Base-by-base conservation (phyloP, 2,888 invertebrate genomes). In the Crematogaster levior region DNA sequence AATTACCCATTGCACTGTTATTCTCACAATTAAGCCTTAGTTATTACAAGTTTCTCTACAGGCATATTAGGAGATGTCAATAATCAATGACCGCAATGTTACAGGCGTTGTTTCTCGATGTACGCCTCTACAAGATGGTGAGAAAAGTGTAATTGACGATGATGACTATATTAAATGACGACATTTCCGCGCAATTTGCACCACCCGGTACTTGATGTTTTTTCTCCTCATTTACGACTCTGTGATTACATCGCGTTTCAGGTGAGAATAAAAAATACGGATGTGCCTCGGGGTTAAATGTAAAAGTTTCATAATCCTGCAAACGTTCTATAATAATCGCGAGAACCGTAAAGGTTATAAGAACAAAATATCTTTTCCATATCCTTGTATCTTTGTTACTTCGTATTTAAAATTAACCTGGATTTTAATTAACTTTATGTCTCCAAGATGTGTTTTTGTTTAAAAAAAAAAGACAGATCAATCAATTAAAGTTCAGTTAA, bases 161-260 rank as follows among this genome's bases (percentile, higher is more conserved):
- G 77, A 82, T 82, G 66, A 77, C 61, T 58, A 10, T 77, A 82
- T 82, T 77, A 61, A 53, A 53, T 80, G 77, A 53, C 74, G 24
- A 60, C 80, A 58, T 68, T 58, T 48, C 70, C 60, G 66, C 43
- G 56, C 72, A 15, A 73, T 65, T 48, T 34, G 58, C 79, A 66
- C n/a, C 66, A 12, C 43, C 21, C 68, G 56, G 21, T 56, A 72
- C 46, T 70, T 46, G 46, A 46, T 12, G 18, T 18, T 43, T 34
- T 40, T 72, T 65, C 18, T 6, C 9, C 43, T 15, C 18, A 56
- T 56, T 77, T 66, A 48, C 30, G 37, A 18, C 30, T 7, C 53
- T 43, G 12, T 66, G 53, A 66, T 77, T 77, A 65, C 27, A 21
- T 18, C 60, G 34, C 3, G 21, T 65, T 65, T 40, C 53, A 56